Evolutionary conservation across 2,113 vertebrate species (phyloP), one percentile per base, ranked within the genome.

Genomic region (Egretta garzetta): DNA sequence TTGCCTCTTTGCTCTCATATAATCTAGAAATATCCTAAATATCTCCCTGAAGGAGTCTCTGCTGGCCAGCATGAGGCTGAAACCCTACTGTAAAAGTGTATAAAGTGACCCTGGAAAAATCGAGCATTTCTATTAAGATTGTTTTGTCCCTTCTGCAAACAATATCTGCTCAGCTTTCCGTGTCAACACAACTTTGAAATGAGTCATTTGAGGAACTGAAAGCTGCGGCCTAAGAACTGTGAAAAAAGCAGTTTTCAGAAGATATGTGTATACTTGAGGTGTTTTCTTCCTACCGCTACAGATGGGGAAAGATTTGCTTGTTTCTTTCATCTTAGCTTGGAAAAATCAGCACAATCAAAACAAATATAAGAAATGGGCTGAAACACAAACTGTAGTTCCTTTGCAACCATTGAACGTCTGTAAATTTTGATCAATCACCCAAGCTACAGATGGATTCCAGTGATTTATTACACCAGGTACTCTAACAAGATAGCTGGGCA

Each of bases 181-280:
- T 95, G 93, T 86, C 77, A 90, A 35, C 53, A 76, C 24, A 41
- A 74, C 79, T 92, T 81, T 68, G 75, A 95, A 96, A 86, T 80
- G 53, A 86, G 86, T 74, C 62, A 94, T 58, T 63, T 76, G 49
- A 92, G 50, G 43, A 86, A 33, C 37, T 43, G 91, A 92, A 74
- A 94, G 59, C 79, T 90, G 66, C 74, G 70, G 62, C 45, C 84
- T 85, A 53, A 79, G 74, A 82, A 47, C 75, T 88, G 67, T 67
- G 75, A 86, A 88, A 89, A 96, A 86, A 63, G 22, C 79, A 66
- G 63, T 93, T 91, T 91, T 59, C 77, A 56, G 75, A 56, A 95
- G 80, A 79, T 83, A 53, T 28, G 33, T 79, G n/a, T 74, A 77
- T 14, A 52, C 76, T 94, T 66, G 80, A 95, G 79, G 33, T 66